These are phyloP conservation scores for Thymallus thymallus DNA, from an alignment of 2,113 vertebrate species.

Conservation along the genomic window DNA sequence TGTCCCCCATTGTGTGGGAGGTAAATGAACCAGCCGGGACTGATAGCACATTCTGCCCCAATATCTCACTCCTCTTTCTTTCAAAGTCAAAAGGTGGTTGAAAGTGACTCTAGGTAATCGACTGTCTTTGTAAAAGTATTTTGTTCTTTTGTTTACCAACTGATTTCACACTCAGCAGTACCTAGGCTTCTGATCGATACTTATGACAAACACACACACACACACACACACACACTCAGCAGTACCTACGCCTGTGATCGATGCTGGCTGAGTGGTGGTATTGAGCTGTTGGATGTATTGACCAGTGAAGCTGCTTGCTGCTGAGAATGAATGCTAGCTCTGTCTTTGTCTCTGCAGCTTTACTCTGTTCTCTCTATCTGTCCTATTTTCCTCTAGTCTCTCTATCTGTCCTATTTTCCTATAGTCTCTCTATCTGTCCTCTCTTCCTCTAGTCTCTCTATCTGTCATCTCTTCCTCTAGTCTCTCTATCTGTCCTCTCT, in stretches of 20 bases:
- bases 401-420: background rate
- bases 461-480: too few relatives aligned
- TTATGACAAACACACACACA: background rate
- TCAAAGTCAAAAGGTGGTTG: conserved; percentile 43
- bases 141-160: conserved; percentile 60
- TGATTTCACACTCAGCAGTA: conserved; percentile 61
- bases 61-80: conserved; percentile 6
- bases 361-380: conserved; percentile 20
- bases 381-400: background rate
- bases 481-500: too few relatives aligned
- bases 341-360: conserved; percentile 51
- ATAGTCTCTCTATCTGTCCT: too few relatives aligned
- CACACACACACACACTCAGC: too few relatives aligned
- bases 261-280: conserved; percentile 37
- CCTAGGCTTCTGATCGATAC: conserved; percentile 18
- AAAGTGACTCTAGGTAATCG: conserved; percentile 56
- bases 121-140: conserved; percentile 46
- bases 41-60: conserved; percentile 39
- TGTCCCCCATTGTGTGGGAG: conserved; percentile 1
- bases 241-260: conserved; percentile 12
- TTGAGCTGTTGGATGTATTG: conserved; percentile 68
- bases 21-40: conserved; percentile 27
- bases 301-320: conserved; percentile 62
- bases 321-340: conserved; percentile 62
- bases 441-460: too few relatives aligned